phyloP scores from a whole-genome alignment of 2,113 vertebrate species.

The Prietella phreatophila region DNA sequence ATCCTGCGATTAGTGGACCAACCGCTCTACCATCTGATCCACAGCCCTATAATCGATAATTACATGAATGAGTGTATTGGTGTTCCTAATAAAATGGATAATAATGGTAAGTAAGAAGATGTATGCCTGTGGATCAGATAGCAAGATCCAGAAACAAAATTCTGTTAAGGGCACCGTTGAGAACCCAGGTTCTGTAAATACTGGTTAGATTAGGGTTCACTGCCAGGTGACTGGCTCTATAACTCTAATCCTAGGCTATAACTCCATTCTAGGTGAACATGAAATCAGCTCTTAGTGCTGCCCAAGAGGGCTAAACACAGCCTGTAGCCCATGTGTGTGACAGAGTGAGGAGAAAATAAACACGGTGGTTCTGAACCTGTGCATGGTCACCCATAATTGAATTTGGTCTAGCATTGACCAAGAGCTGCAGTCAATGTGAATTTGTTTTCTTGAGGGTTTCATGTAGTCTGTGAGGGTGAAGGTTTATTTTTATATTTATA shows the following conservation, averaged over 20 bases:
- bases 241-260: background rate
- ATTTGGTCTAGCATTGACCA: background rate
- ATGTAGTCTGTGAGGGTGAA: background rate
- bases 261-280: background rate
- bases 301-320: background rate
- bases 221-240: conserved; percentile 3
- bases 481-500: too few relatives aligned
- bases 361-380: background rate
- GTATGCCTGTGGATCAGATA: background rate
- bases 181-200: background rate
- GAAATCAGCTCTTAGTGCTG: background rate
- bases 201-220: background rate
- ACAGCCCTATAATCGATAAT: background rate
- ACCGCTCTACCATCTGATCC: too few relatives aligned
- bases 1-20: too few relatives aligned
- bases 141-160: background rate
- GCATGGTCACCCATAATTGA: background rate
- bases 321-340: background rate
- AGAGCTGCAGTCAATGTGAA: background rate
- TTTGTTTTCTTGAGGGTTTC: background rate
- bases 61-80: background rate
- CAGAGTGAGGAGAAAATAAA: background rate
- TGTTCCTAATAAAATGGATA: background rate
- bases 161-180: background rate
- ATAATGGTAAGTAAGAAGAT: background rate